Base-by-base conservation (phyloP, 2,113 vertebrate species). In the Tenebrosternarchus preto region DNA sequence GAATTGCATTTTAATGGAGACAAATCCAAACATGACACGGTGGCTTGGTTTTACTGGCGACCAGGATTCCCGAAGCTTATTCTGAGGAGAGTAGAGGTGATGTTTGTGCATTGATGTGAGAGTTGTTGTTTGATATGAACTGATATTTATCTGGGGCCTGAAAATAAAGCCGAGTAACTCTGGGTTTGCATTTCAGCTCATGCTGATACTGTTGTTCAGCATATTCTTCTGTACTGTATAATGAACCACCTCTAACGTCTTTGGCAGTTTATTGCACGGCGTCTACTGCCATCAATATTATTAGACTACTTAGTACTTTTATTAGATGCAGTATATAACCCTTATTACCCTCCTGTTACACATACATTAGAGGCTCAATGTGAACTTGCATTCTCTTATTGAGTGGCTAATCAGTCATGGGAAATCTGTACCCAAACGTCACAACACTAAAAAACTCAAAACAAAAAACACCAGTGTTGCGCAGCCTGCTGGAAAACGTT, bases 401-500 rank as follows among this genome's bases (percentile, higher is more conserved):
- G 36, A 61, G 59, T 27, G 27, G 57, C 43, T 46, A 59, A 25
- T 50, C 64, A 79, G 39, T 25, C 63, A 77, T 80, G 76, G 79
- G 77, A 83, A 80, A 75, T 71, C 56, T 78, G 56, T 64, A 46
- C 61, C 76, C 72, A 68, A 50, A 39, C 31, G 31, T 22, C 76
- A 66, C 29, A 73, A 53, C 11, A 9, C 39, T 70, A 79, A 76
- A 73, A 50, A 39, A 25, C 36, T 20, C 76, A 64, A 24, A 72
- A 57, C 31, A n/a, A 70, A 73, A 87, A 85, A 80, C 71, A 80
- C 67, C 57, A 67, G 53, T 67, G 27, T 33, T 75, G 63, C 50
- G 24, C n/a, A 55, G 33, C 55, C 77, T 70, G 36, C 77, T 84
- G 80, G 82, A 85, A 84, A 78, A 77, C 36, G 46, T 61, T 79